Evolutionary conservation across 2,888 invertebrate genomes (phyloP), one percentile per base, ranked within the genome.

Genomic region (Boloria selene): DNA sequence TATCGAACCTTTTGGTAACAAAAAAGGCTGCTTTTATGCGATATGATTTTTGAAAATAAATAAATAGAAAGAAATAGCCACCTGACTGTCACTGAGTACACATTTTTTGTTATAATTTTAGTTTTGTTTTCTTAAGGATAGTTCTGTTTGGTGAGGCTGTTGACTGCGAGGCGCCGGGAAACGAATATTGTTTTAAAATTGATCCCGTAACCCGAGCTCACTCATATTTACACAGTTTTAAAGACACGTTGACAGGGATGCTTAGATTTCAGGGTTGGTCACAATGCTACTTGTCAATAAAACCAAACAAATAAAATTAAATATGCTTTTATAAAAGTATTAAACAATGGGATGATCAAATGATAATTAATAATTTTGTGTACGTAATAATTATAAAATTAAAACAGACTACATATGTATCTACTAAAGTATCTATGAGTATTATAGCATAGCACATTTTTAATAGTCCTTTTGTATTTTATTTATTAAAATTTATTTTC

Each of bases 151-250:
- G 49, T 58, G 47, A 47, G 63, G 52, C 38, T 72, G 72, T 75
- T 74, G 70, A 69, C 67, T 62, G 64, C 67, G 69, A 67, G 77
- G 73, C 75, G 75, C 64, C 70, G 69, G 71, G 69, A 66, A 67
- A 72, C 61, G 68, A 63, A 69, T 77, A 77, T 78, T 78, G 79
- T 79, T 78, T 78, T 79, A 77, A 77, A 79, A 76, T 72, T 74
- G 77, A 77, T 77, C 77, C 74, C 72, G 77, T 73, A 77, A 89
- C 83, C 75, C 70, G 83, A 88, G 78, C 80, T 73, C 65, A 69
- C 71, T 74, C 65, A 69, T 89, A 80, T 90, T 88, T 88, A 83
- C 86, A 78, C 83, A 83, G 87, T 87, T 89, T 89, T 84, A 88
- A 88, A 88, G 83, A 87, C 83, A 82, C 82, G 85, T 82, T 84